Evolutionary conservation across 2,888 invertebrate species (phyloP).

Genomic region (Caenorhabditis virilis): DNA sequence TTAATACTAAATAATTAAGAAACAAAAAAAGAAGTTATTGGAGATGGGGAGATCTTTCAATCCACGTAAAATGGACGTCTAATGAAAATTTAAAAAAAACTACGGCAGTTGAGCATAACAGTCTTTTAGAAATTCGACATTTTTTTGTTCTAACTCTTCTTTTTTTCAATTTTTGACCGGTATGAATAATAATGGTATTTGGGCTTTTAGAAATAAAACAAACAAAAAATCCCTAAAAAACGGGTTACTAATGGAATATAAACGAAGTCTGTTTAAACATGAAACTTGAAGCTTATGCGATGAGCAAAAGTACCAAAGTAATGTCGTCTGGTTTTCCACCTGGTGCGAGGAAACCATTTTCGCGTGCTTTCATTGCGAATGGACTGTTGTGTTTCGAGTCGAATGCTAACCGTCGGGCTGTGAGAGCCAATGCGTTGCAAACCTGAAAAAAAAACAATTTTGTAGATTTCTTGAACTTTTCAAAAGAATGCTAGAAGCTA

Average conservation of each 20-base stretch:
- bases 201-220: too few relatives aligned
- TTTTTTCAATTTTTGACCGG: too few relatives aligned
- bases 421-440: constrained; percentile 86
- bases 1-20: too few relatives aligned
- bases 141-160: too few relatives aligned
- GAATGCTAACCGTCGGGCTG: constrained; percentile 90
- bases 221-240: not conserved
- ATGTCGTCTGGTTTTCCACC: constrained; percentile 99
- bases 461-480: not conserved
- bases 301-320: constrained; percentile 91
- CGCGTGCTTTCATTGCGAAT: constrained; percentile 88
- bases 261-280: not conserved
- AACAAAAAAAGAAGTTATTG: too few relatives aligned
- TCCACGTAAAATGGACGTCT: too few relatives aligned
- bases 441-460: constrained; percentile 29
- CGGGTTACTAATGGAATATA: not conserved
- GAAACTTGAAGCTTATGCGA: constrained; percentile 70
- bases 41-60: too few relatives aligned
- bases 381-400: constrained; percentile 94
- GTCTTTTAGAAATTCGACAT: too few relatives aligned
- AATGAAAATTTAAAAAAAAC: too few relatives aligned
- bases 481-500: not conserved
- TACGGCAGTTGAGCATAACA: too few relatives aligned
- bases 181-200: too few relatives aligned
- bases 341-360: constrained; percentile 86